Evolutionary conservation across 2,113 vertebrate species (phyloP).

Genomic region (Cyprinodon tularosa): DNA sequence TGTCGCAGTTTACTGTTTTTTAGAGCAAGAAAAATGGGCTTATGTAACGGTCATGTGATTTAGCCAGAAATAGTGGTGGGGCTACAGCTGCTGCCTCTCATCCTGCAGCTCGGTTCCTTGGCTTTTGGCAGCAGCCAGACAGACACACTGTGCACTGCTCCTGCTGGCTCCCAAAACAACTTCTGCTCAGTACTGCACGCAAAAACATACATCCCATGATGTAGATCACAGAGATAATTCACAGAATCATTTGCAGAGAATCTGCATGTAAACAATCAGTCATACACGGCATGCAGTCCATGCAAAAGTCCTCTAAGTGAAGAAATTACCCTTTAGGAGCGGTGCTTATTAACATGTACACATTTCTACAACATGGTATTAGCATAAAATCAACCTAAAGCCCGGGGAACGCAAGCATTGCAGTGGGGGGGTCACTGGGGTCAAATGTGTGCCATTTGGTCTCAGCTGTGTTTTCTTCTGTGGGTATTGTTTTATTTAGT

Average conservation of each 20-base stretch:
- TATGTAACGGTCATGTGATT: conserved; percentile 87
- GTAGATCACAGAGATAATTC: conserved; percentile 33
- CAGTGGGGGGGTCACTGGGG: conserved; percentile 36
- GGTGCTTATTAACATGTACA: background rate
- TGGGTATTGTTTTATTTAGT: conserved; percentile 40
- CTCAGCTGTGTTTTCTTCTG: conserved; percentile 41
- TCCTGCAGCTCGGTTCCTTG: conserved; percentile 80
- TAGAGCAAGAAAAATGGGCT: conserved; percentile 88
- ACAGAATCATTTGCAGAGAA: conserved; percentile 32
- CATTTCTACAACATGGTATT: conserved; percentile 10
- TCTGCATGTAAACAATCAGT: conserved; percentile 14
- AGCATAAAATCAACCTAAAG: conserved; percentile 17
- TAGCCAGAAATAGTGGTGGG: conserved; percentile 86
- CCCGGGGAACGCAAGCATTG: conserved; percentile 14
- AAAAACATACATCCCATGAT: conserved; percentile 55
- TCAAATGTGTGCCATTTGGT: conserved; percentile 27
- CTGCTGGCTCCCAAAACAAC: conserved; percentile 74
- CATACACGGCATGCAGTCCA: background rate
- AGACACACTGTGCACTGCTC: conserved; percentile 75
- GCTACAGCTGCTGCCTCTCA: conserved; percentile 84
- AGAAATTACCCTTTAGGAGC: conserved; percentile 3
- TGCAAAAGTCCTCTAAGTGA: background rate
- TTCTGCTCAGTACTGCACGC: conserved; percentile 69
- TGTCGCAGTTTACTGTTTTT: conserved; percentile 86
- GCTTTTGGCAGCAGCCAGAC: conserved; percentile 80